These are phyloP conservation scores for Eriocheir sinensis DNA, from an alignment of 1,140 invertebrate species.

Conservation along the genomic window DNA sequence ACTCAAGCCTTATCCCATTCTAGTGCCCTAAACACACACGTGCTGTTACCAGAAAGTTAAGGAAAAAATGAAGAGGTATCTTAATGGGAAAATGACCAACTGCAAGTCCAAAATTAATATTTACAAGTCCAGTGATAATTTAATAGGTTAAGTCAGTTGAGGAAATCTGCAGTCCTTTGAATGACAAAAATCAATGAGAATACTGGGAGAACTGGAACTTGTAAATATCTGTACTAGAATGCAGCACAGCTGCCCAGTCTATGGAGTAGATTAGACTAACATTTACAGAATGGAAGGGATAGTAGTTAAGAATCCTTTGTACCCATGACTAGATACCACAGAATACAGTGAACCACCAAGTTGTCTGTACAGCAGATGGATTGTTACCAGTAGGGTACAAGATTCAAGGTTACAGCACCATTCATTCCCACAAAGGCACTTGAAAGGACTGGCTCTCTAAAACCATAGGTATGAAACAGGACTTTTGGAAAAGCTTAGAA, in stretches of 20 bases:
- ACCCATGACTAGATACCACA: conserved; percentile 74
- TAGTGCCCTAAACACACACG: conserved; percentile 76
- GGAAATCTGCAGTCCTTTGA: neutral
- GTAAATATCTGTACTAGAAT: conserved; percentile 72
- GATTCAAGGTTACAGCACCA: conserved; percentile 76
- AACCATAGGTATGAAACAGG: conserved; percentile 66
- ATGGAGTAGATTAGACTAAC: conserved; percentile 67
- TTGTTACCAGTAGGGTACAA: conserved; percentile 74
- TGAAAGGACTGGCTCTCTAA: conserved; percentile 76
- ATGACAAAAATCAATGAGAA: neutral
- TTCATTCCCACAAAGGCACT: conserved; percentile 76
- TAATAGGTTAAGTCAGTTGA: conserved; percentile 11
- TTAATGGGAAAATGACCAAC: conserved; percentile 52
- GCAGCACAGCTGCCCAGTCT: conserved; percentile 63
- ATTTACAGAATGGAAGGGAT: conserved; percentile 70
- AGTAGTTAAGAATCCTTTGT: conserved; percentile 71
- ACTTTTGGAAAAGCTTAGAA: conserved; percentile 68
- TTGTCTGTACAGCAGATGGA: conserved; percentile 62
- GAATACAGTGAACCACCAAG: conserved; percentile 42
- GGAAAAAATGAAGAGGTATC: conserved; percentile 67
- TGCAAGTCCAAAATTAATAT: conserved; percentile 60
- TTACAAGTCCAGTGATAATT: conserved; percentile 54
- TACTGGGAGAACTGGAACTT: conserved; percentile 44
- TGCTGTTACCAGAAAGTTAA: conserved; percentile 72
- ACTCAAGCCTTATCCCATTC: conserved; percentile 75